These are phyloP conservation scores for Nemopilema nomurai DNA, from an alignment of 30 jellyfish, hydroid and myxozoan genomes.

Conservation along the genomic window DNA sequence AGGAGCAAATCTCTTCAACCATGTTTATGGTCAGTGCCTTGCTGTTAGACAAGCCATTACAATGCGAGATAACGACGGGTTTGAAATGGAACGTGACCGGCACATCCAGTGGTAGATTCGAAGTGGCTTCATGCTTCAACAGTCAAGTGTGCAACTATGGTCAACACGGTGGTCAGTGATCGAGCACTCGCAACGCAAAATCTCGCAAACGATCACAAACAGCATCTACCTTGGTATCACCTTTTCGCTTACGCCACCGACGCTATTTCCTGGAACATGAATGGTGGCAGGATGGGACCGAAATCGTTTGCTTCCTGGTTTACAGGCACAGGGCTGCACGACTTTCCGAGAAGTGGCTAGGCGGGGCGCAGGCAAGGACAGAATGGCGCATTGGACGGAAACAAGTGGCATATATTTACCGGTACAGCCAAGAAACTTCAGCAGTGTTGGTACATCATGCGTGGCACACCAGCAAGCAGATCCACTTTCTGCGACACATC, in stretches of 20 bases:
- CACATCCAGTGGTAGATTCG: too few species aligned
- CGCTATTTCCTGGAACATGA: background rate
- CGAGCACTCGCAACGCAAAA: too few species aligned
- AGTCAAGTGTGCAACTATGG: too few species aligned
- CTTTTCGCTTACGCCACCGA: background rate
- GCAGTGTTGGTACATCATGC: background rate
- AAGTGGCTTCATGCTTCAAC: too few species aligned
- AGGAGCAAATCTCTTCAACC: too few species aligned
- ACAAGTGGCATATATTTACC: background rate
- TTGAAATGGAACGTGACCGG: too few species aligned
- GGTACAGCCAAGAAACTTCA: background rate
- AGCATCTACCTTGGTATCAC: background rate
- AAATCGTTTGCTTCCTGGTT: background rate
- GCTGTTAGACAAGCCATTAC: too few species aligned
- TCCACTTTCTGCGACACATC: background rate
- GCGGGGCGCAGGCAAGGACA: background rate
- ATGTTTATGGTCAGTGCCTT: too few species aligned
- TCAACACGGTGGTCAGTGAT: too few species aligned
- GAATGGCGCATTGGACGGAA: background rate
- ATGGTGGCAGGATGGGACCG: background rate
- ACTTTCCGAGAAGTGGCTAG: too few species aligned
- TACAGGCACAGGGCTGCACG: background rate
- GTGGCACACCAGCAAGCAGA: background rate
- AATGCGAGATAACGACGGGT: too few species aligned
- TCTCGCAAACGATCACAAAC: too few species aligned